Evolutionary conservation across 2,888 invertebrate genomes (phyloP), one percentile per base, ranked within the genome.

Genomic region (Pristionchus entomophagus): DNA sequence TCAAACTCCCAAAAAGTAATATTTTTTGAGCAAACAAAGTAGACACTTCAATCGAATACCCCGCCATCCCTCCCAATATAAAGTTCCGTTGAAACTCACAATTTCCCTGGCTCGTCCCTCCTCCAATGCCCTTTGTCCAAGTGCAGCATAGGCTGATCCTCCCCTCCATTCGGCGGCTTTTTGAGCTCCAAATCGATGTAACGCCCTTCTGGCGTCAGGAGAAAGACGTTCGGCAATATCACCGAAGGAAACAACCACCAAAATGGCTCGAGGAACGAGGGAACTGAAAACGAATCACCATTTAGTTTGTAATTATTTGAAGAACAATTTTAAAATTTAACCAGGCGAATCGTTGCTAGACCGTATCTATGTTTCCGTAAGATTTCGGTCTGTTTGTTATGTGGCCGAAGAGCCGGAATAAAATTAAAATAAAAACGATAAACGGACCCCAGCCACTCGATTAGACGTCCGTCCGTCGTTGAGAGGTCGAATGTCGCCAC

Each of bases 151-250:
- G 0, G 90, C 88, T 32, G 41, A 83, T 53, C 90, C 90, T 14
- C 87, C 87, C 17, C 87, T 81, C 90, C 90, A 91, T 0, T 81
- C 56, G 22, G 32, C 41, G 12, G 45, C 35, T 0, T 17, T 38
- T 10, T 12, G 29, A 6, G 85, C 73, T 14, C 85, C 85, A 26
- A 77, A 51, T 10, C 85, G 59, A 17, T 35, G 86, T n/a, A 91
- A 86, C 2, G 89, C 62, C n/a, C 86, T 84, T 14, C 90, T 81
- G 1, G 89, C 88, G 51, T 91, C 88, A 10, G 87, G 77, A 0
- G 89, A 89, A 19, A 91, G 87, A n/a, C 88, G 86, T 78, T 90
- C 90, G 0, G 91, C 91, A 10, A 91, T 87, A 80, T 91, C 91
- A 14, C 91, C 91, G 59, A 90, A 90, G 0, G 91, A 91, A 1